These are phyloP conservation scores for Cerastoderma edule DNA, from an alignment of 2,888 invertebrate species.

Conservation along the genomic window DNA sequence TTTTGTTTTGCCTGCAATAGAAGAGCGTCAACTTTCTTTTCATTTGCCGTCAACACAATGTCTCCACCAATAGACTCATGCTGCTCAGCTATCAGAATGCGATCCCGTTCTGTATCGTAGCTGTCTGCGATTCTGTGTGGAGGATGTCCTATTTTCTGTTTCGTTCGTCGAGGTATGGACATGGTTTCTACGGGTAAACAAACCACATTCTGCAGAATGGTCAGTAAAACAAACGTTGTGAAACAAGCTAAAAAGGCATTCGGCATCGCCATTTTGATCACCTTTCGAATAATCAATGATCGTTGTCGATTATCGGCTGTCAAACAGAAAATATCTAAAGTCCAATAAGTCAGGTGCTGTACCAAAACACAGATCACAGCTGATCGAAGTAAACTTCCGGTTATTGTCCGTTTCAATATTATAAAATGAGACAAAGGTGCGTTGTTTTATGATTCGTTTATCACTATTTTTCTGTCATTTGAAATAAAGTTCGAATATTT, in stretches of 20 bases:
- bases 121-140: constrained; percentile 20
- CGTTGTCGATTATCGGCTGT: constrained; percentile 15
- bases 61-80: constrained; percentile 61
- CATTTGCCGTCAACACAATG: constrained; percentile 60
- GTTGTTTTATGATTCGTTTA: too few species aligned
- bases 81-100: constrained; percentile 58
- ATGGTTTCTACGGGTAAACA: constrained; percentile 39
- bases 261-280: constrained; percentile 15
- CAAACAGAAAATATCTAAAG: constrained; percentile 6
- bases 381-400: constrained; percentile 39
- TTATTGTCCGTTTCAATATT: constrained; percentile 42
- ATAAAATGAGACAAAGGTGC: too few species aligned
- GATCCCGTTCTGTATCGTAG: constrained; percentile 46
- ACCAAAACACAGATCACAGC: constrained; percentile 28
- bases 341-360: constrained; percentile 19
- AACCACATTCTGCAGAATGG: constrained; percentile 40
- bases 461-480: too few species aligned
- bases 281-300: not conserved
- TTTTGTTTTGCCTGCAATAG: constrained; percentile 61
- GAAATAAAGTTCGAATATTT: too few species aligned
- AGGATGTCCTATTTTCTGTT: not conserved
- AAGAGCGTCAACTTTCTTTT: constrained; percentile 61
- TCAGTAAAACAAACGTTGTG: constrained; percentile 1
- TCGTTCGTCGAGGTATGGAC: not conserved
- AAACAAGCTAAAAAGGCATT: not conserved